A percentile compares a stretch with the other conserved stretches of the same genome.
Evolutionary conservation across 1,140 invertebrate genomes (phyloP).

Genomic region (Muscidifurax raptorellus): DNA sequence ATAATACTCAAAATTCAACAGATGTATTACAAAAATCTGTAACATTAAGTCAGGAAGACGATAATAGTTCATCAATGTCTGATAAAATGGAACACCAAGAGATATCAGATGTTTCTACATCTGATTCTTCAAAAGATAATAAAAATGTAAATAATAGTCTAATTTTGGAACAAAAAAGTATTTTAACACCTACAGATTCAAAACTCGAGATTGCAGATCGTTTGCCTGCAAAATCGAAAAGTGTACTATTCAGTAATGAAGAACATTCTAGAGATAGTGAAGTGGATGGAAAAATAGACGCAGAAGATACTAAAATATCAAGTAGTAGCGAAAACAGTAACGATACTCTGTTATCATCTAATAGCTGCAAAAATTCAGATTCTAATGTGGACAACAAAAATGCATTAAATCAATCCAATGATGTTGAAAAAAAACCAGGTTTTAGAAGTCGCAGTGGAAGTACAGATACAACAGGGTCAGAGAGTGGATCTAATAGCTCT

Average conservation of each 20-base stretch:
- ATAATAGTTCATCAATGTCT: conserved; percentile 61
- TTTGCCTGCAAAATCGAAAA: conserved; percentile 28
- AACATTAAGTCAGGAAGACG: conserved; percentile 58
- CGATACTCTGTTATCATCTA: conserved; percentile 67
- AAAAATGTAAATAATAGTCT: conserved; percentile 46
- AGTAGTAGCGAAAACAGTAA: conserved; percentile 73
- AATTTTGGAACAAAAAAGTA: conserved; percentile 26
- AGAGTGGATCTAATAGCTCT: conserved; percentile 72
- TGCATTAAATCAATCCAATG: conserved; percentile 55
- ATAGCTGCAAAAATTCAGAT: conserved; percentile 63
- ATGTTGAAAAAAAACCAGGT: conserved; percentile 66
- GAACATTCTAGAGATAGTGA: conserved; percentile 68
- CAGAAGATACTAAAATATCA: conserved; percentile 69
- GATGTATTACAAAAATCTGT: conserved; percentile 53
- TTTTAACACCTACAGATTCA: conserved; percentile 15
- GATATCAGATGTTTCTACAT: conserved; percentile 48
- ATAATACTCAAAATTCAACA: conserved; percentile 46
- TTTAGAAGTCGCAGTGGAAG: conserved; percentile 71
- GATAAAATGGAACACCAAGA: conserved; percentile 62
- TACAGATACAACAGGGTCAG: conserved; percentile 70
- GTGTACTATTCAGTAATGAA: conserved; percentile 54
- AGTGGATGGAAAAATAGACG: conserved; percentile 65
- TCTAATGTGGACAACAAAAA: conserved; percentile 61
- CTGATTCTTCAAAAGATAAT: conserved; percentile 42
- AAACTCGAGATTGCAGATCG: conserved; percentile 45